Evolutionary conservation across 2,888 invertebrate species (phyloP).

Genomic region (Exephanes ischioxanthus): DNA sequence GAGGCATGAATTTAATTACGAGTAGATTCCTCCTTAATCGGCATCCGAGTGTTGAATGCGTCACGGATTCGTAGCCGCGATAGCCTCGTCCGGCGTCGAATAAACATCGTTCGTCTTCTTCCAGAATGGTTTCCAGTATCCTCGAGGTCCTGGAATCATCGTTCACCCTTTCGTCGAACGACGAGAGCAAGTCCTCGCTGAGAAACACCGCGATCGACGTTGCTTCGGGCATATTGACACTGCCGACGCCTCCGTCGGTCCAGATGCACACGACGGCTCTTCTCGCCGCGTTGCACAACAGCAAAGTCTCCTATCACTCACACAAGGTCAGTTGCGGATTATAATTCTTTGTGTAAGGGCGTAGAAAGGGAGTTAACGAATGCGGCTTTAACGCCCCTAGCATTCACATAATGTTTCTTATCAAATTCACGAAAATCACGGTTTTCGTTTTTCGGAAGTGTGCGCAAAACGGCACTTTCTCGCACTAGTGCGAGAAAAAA

Average conservation of each 20-base stretch:
- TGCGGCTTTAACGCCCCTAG: no score
- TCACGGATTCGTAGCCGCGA: conserved; percentile 17
- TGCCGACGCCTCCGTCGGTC: conserved; percentile 90
- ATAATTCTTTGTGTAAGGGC: neutral
- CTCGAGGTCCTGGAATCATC: conserved; percentile 92
- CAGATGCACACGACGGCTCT: conserved; percentile 93
- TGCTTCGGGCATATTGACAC: conserved; percentile 88
- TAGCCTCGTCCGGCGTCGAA: neutral
- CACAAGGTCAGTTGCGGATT: conserved; percentile 89
- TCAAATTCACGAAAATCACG: no score
- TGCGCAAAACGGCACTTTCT: no score
- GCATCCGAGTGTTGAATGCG: conserved; percentile 51
- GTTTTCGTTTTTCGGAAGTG: no score
- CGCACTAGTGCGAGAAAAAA: no score
- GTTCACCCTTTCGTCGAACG: conserved; percentile 86
- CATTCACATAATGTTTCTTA: no score
- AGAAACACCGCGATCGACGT: conserved; percentile 88
- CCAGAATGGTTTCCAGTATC: conserved; percentile 88
- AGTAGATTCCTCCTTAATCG: conserved; percentile 52
- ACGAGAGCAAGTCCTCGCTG: conserved; percentile 85
- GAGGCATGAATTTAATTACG: conserved; percentile 57
- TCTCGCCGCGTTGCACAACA: conserved; percentile 92
- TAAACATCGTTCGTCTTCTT: conserved; percentile 74
- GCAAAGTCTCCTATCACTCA: conserved; percentile 91
- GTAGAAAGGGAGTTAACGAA: no score